Evolutionary conservation across 2,113 vertebrate genomes (phyloP).

Genomic region (Cottus gobio): DNA sequence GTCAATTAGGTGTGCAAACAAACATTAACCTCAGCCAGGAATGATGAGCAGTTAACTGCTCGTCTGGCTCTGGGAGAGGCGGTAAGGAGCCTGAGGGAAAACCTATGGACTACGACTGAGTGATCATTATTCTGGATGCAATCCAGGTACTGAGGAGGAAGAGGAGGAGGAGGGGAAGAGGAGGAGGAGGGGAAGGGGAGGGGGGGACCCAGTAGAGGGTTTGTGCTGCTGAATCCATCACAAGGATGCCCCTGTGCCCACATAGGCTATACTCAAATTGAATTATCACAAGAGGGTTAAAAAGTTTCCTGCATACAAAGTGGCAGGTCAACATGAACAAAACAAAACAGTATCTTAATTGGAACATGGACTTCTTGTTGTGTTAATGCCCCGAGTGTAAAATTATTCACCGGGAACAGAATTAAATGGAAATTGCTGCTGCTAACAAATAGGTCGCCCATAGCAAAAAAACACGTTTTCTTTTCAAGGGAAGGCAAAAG

Average conservation of each 20-base stretch:
- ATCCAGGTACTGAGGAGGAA: slow-evolving; percentile 29
- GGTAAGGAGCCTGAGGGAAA: slow-evolving; percentile 49
- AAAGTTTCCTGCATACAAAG: background rate
- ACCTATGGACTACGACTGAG: slow-evolving; percentile 57
- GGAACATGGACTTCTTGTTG: background rate
- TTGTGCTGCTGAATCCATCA: slow-evolving; percentile 17
- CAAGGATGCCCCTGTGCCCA: background rate
- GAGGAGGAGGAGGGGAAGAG: too few relatives aligned
- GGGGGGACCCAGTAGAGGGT: slow-evolving; percentile 14
- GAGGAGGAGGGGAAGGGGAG: background rate
- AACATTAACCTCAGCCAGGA: slow-evolving; percentile 54
- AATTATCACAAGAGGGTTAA: background rate
- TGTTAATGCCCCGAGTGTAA: too few relatives aligned
- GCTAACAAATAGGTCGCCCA: background rate
- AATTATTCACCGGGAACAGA: background rate
- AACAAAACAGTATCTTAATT: background rate
- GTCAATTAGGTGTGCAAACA: slow-evolving; percentile 59
- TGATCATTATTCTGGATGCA: slow-evolving; percentile 60
- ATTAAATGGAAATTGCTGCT: background rate
- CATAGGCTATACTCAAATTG: slow-evolving; percentile 3
- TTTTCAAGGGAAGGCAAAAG: slow-evolving; percentile 78
- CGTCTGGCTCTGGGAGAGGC: slow-evolving; percentile 38
- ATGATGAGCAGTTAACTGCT: slow-evolving; percentile 51
- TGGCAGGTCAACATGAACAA: background rate
- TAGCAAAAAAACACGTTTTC: background rate